Conservation (phyloP, 2,797 vertebrate species). For the Coranthus polyacanthus region DNA sequence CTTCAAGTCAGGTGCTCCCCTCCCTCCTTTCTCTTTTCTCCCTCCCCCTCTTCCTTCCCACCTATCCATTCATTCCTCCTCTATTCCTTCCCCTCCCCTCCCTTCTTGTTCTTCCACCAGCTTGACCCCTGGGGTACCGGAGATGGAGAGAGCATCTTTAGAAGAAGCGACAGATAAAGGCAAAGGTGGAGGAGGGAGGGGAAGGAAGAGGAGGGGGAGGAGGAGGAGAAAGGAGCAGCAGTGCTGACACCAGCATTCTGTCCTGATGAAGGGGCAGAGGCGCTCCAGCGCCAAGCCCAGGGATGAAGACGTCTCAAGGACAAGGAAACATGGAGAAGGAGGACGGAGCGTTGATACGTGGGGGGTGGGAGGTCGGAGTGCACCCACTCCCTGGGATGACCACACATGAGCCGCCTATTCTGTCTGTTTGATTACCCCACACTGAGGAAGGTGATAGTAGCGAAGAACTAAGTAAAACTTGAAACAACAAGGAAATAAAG, state of each 20-base stretch:
- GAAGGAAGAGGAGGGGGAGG: constrained; percentile 13
- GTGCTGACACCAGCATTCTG: constrained; percentile 79
- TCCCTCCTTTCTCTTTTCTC: constrained; percentile 14
- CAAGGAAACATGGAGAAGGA: constrained; percentile 53
- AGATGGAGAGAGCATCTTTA: constrained; percentile 81
- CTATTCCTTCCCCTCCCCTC: constrained; percentile 3
- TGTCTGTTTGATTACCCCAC: constrained; percentile 39
- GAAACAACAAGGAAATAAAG: neutral
- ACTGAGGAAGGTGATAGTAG: constrained; percentile 30
- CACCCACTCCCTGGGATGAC: constrained; percentile 41
- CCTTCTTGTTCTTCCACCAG: constrained; percentile 41
- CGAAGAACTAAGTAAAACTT: constrained; percentile 21
- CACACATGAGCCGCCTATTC: constrained; percentile 29
- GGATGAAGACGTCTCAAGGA: constrained; percentile 90
- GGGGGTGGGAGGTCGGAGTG: constrained; percentile 19
- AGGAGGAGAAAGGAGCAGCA: constrained; percentile 4
- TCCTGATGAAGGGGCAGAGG: constrained; percentile 67
- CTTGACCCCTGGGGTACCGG: constrained; percentile 67
- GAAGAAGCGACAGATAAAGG: constrained; percentile 78
- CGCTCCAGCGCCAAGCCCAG: constrained; percentile 36
- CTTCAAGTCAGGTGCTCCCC: constrained; percentile 75
- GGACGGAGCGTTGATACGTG: neutral
- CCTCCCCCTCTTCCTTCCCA: constrained; percentile 20
- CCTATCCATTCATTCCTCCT: constrained; percentile 4
- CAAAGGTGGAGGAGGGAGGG: constrained; percentile 64